Evolutionary conservation across 92 coral and sea anemone genomes (phyloP), one percentile per base, ranked within the genome.

Genomic region (Plumapathes pennacea): DNA sequence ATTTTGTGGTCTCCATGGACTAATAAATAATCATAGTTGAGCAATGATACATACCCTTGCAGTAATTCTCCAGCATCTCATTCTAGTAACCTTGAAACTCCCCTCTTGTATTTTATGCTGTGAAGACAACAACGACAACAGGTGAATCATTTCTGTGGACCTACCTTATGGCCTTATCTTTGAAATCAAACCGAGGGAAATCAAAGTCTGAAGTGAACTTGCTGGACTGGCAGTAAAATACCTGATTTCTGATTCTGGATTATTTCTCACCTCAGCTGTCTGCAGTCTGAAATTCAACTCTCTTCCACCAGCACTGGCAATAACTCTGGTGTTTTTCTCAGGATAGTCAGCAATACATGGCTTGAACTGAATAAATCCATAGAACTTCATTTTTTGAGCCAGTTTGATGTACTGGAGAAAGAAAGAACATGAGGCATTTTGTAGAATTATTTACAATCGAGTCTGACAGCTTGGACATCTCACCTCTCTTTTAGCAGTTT

Each of bases 31-130:
- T n/a, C n/a, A n/a, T n/a, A n/a, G n/a, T n/a, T n/a, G n/a, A n/a
- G n/a, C n/a, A n/a, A n/a, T n/a, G n/a, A n/a, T n/a, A 89, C 96
- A 75, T 60, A 91, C 97, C 1, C 83, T 36, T 13, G 97, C 76
- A 3, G 95, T 80, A 26, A 91, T 85, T 69, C 96, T 87, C 97
- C 97, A 91, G 37, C 97, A 91, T 40, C 81, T 83, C 77, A 91
- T 91, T 42, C 97, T 71, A 0, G 96, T 83, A 15, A 91, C 97
- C 69, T 91, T 91, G 48, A 91, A 91, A 47, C 91, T 83, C 7
- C 97, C 97, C 46, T 91, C 96, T 47, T 91, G 95, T 11, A 72
- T 27, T 59, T 85, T 81, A 27, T 83, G 49, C 88, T 86, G 46
- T 24, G 4, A 58, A 47, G 11, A 24, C 55, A 20, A 21, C n/a